Base-by-base conservation (phyloP, 2,888 invertebrate species). In the Apantesis nais region DNA sequence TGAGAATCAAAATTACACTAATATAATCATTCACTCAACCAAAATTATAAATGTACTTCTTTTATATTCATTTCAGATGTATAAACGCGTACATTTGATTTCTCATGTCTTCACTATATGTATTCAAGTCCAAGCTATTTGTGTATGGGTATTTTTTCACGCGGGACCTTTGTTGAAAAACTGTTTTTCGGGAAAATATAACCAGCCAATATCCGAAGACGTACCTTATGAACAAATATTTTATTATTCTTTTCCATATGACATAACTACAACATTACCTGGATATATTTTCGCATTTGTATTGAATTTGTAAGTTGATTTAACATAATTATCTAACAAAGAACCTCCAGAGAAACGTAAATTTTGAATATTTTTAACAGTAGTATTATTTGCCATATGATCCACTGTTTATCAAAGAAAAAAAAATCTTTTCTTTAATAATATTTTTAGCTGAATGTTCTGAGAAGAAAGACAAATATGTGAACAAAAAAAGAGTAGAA, bases 221-320 rank as follows among this genome's bases (percentile, higher is more conserved):
- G 37, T 39, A 25, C 37, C 66, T 39, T 66, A 66, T 58, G 66
- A 66, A 39, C 39, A 37, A 55, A 16, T 55, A 37, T 55, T 66
- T 58, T 19, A 39, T 39, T 66, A 39, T 66, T 19, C 55, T 19
- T 66, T 66, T 39, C 66, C 55, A 1, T 66, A 55, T 19, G 55
- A 55, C 7, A 66, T 19, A 8, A 39, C 37, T 29, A 66, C 55
- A 0, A 66, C 55, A 16, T 25, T 58, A 39, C 52, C 66, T 5
- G 66, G 66, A 29, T 66, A 66, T 7, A 19, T 55, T 58, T 58
- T 66, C 39, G 55, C 52, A 25, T n/a, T 7, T 66, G 16, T 29
- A 16, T 55, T 66, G 19, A 66, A 55, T 66, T 66, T 8, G 66
- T 66, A 39, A 66, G 66, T 55, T 9, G n/a, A 55, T n/a, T 48